A percentile compares a stretch with the other conserved stretches of the same genome.
phyloP scores from a whole-genome alignment of 2,797 vertebrate genomes.

The Gallirallus australis region DNA sequence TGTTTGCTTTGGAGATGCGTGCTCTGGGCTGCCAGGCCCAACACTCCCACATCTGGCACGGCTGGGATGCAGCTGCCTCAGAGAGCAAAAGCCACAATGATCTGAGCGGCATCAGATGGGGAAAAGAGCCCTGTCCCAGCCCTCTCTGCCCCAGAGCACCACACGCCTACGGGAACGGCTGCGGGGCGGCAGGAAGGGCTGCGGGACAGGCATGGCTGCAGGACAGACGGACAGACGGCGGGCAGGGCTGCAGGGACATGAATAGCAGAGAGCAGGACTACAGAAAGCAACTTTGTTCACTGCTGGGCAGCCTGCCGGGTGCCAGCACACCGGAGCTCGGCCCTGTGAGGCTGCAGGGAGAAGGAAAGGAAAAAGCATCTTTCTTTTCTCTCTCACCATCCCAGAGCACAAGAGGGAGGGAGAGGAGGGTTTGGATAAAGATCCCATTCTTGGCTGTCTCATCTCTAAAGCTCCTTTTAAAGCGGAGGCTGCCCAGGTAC shows the following conservation, averaged over 20 bases:
- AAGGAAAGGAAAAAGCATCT: slow-evolving; percentile 53
- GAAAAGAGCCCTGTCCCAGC: background rate
- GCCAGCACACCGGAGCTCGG: background rate
- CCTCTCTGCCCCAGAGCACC: background rate
- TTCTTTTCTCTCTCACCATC: slow-evolving; percentile 33
- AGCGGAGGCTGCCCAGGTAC: background rate
- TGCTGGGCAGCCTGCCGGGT: slow-evolving; percentile 51
- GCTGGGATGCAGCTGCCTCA: background rate
- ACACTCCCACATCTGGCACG: background rate
- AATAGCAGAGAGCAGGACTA: slow-evolving; percentile 27
- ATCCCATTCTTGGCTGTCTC: slow-evolving; percentile 28
- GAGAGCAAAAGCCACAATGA: background rate
- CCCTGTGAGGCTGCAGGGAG: background rate
- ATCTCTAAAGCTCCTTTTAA: slow-evolving; percentile 1
- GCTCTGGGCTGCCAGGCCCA: background rate
- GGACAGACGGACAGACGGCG: background rate
- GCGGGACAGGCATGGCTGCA: background rate
- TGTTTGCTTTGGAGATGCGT: slow-evolving; percentile 72
- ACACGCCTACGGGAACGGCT: background rate
- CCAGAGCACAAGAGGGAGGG: slow-evolving; percentile 1
- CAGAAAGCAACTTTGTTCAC: slow-evolving; percentile 62
- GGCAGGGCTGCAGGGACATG: background rate
- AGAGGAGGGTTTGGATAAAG: slow-evolving; percentile 43
- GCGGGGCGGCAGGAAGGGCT: background rate
- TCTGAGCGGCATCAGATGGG: rapidly evolving